Conservation (phyloP, 2,113 vertebrate species). For the Zosterops lateralis region DNA sequence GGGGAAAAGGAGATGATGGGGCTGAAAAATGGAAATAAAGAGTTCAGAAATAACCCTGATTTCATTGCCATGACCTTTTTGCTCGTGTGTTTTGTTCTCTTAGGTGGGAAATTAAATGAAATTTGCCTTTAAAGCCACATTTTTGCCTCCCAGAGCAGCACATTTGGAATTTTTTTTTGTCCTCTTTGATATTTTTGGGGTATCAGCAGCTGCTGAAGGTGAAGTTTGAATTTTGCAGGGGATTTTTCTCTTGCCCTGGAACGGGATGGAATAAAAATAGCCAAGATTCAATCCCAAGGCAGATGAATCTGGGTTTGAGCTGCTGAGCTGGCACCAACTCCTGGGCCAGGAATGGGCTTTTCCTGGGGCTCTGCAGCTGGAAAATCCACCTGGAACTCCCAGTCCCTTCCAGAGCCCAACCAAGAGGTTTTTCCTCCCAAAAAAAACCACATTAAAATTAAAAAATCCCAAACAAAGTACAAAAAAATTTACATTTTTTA, state of each 20-base stretch:
- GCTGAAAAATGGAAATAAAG: background rate
- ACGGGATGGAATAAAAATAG: background rate
- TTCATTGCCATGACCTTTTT: background rate
- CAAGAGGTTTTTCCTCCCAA: background rate
- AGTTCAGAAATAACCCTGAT: background rate
- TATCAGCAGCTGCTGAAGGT: background rate
- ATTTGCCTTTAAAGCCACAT: background rate
- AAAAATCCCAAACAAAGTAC: background rate
- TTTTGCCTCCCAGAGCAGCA: background rate
- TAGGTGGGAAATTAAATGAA: background rate
- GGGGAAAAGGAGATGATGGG: background rate
- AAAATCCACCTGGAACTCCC: background rate
- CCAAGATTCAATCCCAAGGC: background rate
- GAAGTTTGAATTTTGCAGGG: background rate
- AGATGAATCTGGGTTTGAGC: background rate
- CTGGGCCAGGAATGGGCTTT: background rate
- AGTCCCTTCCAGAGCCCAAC: background rate
- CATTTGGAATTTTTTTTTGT: background rate
- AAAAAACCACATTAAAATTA: background rate
- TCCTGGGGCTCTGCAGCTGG: background rate
- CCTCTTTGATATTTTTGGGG: background rate
- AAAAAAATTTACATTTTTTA: background rate
- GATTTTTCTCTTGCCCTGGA: background rate
- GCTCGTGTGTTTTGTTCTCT: background rate
- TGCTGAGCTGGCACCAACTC: background rate